Conservation (phyloP, 2,113 vertebrate genomes). For the Myanophis thanlyinensis region DNA sequence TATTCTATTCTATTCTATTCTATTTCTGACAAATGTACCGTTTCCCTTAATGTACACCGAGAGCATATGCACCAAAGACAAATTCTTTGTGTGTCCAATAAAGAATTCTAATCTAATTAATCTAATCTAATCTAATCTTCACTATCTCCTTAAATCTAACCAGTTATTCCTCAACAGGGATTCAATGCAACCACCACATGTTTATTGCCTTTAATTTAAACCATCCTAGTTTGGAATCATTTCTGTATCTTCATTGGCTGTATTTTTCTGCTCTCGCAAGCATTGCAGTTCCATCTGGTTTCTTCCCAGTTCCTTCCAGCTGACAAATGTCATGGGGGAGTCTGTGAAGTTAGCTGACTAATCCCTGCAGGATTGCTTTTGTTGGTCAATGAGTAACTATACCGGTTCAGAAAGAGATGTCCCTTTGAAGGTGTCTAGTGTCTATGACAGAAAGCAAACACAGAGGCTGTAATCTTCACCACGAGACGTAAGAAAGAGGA, state of each 20-base stretch:
- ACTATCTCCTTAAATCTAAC: not conserved
- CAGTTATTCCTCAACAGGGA: not conserved
- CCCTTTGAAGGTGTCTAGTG: not conserved
- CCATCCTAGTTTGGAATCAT: not conserved
- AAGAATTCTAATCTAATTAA: too few species aligned
- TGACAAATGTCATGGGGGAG: not conserved
- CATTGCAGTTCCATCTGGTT: not conserved
- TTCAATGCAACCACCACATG: not conserved
- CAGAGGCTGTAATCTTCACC: not conserved
- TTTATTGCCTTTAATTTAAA: not conserved
- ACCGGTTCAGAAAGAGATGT: not conserved
- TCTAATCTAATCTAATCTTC: too few species aligned
- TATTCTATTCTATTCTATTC: too few species aligned
- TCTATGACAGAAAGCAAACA: not conserved
- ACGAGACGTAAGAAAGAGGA: not conserved
- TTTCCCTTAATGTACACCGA: too few species aligned
- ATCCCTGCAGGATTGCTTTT: not conserved
- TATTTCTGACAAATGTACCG: too few species aligned
- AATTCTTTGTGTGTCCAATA: too few species aligned
- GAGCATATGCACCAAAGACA: too few species aligned
- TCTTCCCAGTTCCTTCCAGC: not conserved
- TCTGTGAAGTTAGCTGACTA: not conserved
- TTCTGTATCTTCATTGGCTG: too few species aligned
- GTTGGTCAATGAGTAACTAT: not conserved
- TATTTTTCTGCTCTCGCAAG: not conserved